Base-by-base conservation (phyloP, 2,888 invertebrate species). In the Norana najaformis region DNA sequence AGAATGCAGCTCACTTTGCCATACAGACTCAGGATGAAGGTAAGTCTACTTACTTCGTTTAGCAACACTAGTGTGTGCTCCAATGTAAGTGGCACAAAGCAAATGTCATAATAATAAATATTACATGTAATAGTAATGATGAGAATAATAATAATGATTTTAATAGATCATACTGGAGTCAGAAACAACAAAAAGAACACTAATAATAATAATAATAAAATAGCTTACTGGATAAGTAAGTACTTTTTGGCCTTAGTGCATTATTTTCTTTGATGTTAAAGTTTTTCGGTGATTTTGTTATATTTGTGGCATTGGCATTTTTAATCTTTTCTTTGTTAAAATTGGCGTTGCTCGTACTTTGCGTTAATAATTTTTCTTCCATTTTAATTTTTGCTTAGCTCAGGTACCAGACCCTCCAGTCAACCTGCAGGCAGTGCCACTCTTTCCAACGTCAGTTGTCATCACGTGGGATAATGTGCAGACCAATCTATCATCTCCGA, bases 331-430 rank as follows among this genome's bases (percentile, higher is more conserved):
- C 23, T 41, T 13, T 41, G 1, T 8, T 20, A 47, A 47, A 4
- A 16, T 69, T 69, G 69, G n/a, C n/a, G 69, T 69, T 30, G 69
- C 69, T n/a, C n/a, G 69, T n/a, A 69, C n/a, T 69, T 41, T 23
- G 20, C 8, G 23, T 47, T 69, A n/a, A n/a, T n/a, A 69, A 41
- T 41, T 41, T n/a, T 69, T 30, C 30, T 69, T 16, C 30, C n/a
- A n/a, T 69, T 69, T 36, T 35, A 23, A 6, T 36, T 30, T 37
- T 35, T 47, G 14, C 38, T 5, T 88, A 90, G 90, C 36, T 20
- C 39, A 97, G 93, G 97, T 97, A 6, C 97, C 97, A 88, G 97
- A 97, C 38, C 96, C 97, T 20, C 97, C 98, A 4, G 95, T 95
- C 90, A 96, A 96, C 93, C 95, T 98, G 88, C 95, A 95, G 90